Evolutionary conservation across 1,140 invertebrate genomes (phyloP).

Genomic region (Plectrocnemia conspersa): DNA sequence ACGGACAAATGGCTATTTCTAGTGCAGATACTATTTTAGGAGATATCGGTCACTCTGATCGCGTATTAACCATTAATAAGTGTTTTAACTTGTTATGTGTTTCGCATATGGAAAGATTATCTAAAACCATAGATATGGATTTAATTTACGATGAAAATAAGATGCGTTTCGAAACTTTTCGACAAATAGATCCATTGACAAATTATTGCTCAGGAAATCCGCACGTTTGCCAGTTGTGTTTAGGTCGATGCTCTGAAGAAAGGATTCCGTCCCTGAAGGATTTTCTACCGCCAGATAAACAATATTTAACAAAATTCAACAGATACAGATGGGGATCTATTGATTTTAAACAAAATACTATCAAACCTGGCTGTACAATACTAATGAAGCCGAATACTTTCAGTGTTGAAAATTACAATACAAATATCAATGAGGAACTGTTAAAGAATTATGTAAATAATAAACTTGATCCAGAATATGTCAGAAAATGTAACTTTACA

Average conservation of each 20-base stretch:
- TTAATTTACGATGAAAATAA: neutral
- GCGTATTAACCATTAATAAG: neutral
- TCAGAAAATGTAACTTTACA: neutral
- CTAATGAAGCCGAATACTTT: no score
- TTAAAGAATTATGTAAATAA: constrained; percentile 2
- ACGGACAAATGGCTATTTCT: constrained; percentile 5
- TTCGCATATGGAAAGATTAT: neutral
- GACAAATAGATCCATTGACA: neutral
- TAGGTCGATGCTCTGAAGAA: no score
- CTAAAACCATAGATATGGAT: neutral
- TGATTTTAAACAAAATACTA: no score
- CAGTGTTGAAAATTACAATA: no score
- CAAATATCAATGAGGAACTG: neutral
- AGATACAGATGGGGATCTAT: no score
- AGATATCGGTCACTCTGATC: neutral
- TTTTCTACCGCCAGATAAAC: no score
- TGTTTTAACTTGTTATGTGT: neutral
- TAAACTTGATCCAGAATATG: neutral
- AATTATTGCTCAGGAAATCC: no score
- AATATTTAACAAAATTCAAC: no score
- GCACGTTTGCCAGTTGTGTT: no score
- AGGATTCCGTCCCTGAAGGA: no score
- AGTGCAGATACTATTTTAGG: neutral
- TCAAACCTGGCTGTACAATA: no score
- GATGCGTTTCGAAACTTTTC: neutral